Base-by-base conservation (phyloP, 2,888 invertebrate genomes). In the Drosophila algonquin region DNA sequence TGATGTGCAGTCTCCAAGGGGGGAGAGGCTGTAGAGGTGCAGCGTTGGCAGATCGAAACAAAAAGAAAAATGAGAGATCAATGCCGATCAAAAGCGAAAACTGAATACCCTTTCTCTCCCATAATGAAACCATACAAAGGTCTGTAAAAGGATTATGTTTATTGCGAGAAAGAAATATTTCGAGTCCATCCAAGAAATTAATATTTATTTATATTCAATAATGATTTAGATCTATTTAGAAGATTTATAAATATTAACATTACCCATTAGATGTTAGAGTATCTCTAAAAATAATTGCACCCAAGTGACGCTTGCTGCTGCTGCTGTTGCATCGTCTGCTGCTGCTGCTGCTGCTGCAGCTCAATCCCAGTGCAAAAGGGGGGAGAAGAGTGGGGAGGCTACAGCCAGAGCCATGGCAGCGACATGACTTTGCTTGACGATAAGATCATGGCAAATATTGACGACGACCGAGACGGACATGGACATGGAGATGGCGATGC, bases 401-500 rank as follows among this genome's bases (percentile, higher is more conserved):
- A 50, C 46, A 35, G 27, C 56, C 48, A 46, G 55, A 75, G 81
- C 75, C 81, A 87, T 87, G 81, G 86, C 87, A 86, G 75, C 89
- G 79, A 84, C 83, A 87, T 89, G 87, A 84, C 87, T 87, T 75
- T 73, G 64, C 73, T 75, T 78, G 89, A 87, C 81, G 84, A 84
- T 84, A 84, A 84, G 89, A 84, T 84, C 84, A 87, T 81, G 89
- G 76, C 87, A 89, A 89, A 87, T 89, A 89, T 89, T 71, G 72
- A 79, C 73, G 73, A 69, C 68, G 84, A 73, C 71, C 75, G 59
- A 74, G 74, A 74, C 58, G 46, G 65, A 57, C 47, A 32, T 53
- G 56, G 54, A 53, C 51, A 40, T 12, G 69, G 62, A 54, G 44
- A 62, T 59, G 72, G 73, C 54, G 72, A 58, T 62, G 59, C 46